Evolutionary conservation across 2,888 invertebrate species (phyloP).

Genomic region (Buathra laborator): DNA sequence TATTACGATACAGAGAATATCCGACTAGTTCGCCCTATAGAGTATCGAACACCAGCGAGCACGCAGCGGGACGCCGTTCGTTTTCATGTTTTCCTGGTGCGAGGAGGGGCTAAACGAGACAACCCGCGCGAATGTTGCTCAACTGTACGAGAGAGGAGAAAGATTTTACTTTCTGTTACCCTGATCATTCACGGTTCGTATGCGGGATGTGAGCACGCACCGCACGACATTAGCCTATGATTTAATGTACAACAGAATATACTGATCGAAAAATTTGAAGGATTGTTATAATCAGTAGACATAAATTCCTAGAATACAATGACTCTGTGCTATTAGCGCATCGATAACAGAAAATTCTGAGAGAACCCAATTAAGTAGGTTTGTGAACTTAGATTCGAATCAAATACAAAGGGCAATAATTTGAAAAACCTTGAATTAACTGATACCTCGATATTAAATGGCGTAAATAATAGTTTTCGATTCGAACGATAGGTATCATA

Average conservation of each 20-base stretch:
- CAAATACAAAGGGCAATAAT: too few relatives aligned
- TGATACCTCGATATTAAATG: too few relatives aligned
- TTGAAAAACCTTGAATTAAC: too few relatives aligned
- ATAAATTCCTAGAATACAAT: too few relatives aligned
- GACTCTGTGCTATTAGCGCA: too few relatives aligned
- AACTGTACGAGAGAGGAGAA: slow-evolving; percentile 80
- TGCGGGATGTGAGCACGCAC: slow-evolving; percentile 84
- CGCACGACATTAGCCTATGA: slow-evolving; percentile 67
- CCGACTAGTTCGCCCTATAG: neutral
- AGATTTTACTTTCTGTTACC: slow-evolving; percentile 75
- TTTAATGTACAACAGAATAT: neutral
- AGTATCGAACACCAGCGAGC: slow-evolving; percentile 31
- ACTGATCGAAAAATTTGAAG: neutral
- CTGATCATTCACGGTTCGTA: slow-evolving; percentile 79
- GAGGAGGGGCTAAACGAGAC: slow-evolving; percentile 84
- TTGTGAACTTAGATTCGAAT: too few relatives aligned
- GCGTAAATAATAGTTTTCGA: too few relatives aligned
- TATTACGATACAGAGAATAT: neutral
- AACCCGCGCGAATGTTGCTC: slow-evolving; percentile 84
- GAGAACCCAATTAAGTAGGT: too few relatives aligned
- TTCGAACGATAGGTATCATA: too few relatives aligned
- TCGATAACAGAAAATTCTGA: too few relatives aligned
- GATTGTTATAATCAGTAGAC: neutral
- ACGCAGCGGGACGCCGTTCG: neutral
- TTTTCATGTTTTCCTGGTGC: slow-evolving; percentile 77